phyloP scores from a whole-genome alignment of 2,113 vertebrate species.

The Candoia aspera region DNA sequence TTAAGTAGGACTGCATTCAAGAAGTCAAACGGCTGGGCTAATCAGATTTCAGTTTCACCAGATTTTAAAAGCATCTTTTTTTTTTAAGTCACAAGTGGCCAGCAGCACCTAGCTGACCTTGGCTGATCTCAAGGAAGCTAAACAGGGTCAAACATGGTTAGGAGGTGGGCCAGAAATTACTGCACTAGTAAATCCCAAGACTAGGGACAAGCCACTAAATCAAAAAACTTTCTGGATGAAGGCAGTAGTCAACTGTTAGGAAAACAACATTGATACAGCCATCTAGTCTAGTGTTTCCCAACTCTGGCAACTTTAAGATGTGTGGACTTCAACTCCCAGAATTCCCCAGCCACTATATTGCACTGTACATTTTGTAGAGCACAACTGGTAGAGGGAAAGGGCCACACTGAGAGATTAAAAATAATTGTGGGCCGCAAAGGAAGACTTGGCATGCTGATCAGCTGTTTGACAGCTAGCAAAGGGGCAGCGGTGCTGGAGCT shows the following conservation, averaged over 20 bases:
- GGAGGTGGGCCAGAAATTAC: background rate
- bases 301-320: no score
- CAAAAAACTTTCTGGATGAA: background rate
- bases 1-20: background rate
- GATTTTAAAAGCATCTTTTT: background rate
- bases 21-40: background rate
- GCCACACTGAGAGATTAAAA: no score
- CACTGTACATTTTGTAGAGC: no score
- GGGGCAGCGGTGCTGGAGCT: no score
- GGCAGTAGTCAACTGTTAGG: background rate
- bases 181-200: background rate
- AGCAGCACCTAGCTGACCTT: background rate
- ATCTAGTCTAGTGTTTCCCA: background rate
- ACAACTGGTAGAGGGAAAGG: no score
- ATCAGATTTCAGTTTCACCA: background rate
- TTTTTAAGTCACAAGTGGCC: background rate
- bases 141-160: background rate
- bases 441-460: no score
- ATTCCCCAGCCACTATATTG: no score
- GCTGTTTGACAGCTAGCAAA: no score
- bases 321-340: no score
- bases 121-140: background rate
- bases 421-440: no score
- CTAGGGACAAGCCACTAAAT: background rate
- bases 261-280: background rate